A percentile compares a stretch with the other conserved stretches of the same genome.
phyloP scores from a whole-genome alignment of 2,888 invertebrate genomes.

The Lamproptera curius region DNA sequence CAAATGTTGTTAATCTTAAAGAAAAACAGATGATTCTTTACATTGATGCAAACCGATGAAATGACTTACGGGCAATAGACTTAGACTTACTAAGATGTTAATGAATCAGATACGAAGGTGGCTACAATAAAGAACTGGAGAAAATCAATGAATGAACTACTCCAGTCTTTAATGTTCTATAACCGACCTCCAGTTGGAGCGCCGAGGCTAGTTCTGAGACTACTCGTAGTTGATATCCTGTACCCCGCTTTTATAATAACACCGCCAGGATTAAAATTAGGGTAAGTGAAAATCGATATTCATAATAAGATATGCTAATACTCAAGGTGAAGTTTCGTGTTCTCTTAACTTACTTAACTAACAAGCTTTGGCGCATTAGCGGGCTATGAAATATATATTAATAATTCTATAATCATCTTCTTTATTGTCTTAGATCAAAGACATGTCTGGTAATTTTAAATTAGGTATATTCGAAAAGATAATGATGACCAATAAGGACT shows the following conservation, averaged over 20 bases:
- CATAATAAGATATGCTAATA: slow-evolving; percentile 63
- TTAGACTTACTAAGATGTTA: background rate
- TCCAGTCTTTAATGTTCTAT: slow-evolving; percentile 24
- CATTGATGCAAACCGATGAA: too few species aligned
- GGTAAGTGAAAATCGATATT: slow-evolving; percentile 19
- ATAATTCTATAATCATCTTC: background rate
- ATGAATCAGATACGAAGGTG: slow-evolving; percentile 14
- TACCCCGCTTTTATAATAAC: background rate
- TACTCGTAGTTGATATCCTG: slow-evolving; percentile 49
- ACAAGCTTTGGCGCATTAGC: slow-evolving; percentile 13
- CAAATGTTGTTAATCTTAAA: too few species aligned
- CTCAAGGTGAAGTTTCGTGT: slow-evolving; percentile 17
- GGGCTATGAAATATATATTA: background rate
- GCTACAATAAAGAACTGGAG: slow-evolving; percentile 62
- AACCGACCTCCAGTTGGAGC: slow-evolving; percentile 33
- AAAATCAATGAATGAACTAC: too few species aligned
- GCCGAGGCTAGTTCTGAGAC: too few species aligned
- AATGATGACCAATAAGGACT: too few species aligned
- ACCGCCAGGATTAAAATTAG: background rate
- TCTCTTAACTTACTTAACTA: slow-evolving; percentile 16
- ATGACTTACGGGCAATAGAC: background rate
- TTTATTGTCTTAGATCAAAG: too few species aligned
- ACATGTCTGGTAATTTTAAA: too few species aligned
- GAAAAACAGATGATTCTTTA: too few species aligned
- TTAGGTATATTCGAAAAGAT: too few species aligned